These are phyloP conservation scores for Pontoporia blainvillei DNA, from an alignment of 2,113 vertebrate species.

Conservation along the genomic window DNA sequence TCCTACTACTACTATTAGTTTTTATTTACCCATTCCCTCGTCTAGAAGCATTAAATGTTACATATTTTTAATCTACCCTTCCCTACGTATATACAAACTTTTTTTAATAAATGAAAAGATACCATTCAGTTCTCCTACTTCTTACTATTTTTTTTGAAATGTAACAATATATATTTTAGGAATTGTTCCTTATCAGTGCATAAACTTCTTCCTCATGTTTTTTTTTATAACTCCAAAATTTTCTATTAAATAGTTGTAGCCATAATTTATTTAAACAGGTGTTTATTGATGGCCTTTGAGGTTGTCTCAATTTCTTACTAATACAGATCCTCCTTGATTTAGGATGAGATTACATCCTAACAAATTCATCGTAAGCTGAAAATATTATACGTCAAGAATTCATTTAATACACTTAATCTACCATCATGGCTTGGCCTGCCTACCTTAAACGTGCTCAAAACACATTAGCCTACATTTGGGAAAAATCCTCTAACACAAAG, in stretches of 20 bases:
- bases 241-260: not conserved
- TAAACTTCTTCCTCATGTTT: not conserved
- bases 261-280: not conserved
- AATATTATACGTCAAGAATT: not conserved
- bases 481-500: not conserved
- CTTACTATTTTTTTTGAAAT: not conserved
- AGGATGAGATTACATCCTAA: not conserved
- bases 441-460: not conserved
- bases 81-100: not conserved
- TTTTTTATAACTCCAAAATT: not conserved
- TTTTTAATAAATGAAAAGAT: not conserved
- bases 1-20: not conserved
- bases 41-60: not conserved
- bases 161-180: not conserved
- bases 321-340: not conserved
- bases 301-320: conserved; percentile 26
- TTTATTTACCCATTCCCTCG: not conserved
- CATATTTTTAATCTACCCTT: not conserved
- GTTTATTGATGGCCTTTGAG: not conserved
- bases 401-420: not conserved
- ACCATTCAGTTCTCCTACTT: not conserved
- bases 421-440: not conserved
- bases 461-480: not conserved
- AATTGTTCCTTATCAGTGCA: not conserved
- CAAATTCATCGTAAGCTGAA: not conserved